Conservation (phyloP, 2,888 invertebrate species). For the Trachelus iudaicus region DNA sequence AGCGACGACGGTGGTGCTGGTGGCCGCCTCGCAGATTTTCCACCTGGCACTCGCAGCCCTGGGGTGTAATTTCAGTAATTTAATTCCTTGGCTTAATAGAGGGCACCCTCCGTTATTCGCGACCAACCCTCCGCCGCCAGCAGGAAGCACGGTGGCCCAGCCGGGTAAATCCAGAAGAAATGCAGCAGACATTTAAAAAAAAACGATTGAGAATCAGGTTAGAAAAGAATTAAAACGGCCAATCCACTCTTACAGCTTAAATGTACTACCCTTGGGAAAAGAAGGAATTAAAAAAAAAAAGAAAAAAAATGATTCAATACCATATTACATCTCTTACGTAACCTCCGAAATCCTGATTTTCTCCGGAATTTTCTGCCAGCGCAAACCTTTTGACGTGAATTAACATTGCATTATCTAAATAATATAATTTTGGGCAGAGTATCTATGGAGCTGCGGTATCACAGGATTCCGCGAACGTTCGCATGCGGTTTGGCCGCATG, state of each 20-base stretch:
- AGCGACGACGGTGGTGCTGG: constrained; percentile 21
- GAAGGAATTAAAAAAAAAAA: not conserved
- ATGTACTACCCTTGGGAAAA: not conserved
- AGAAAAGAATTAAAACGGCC: not conserved
- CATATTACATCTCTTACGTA: not conserved
- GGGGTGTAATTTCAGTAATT: constrained; percentile 52
- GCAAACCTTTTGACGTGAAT: not conserved
- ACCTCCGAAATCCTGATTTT: not conserved
- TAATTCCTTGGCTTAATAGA: constrained; percentile 47
- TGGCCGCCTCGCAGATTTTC: constrained; percentile 46
- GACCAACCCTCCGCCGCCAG: not conserved
- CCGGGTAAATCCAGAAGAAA: not conserved
- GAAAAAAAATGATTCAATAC: too few species aligned
- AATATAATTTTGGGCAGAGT: not conserved
- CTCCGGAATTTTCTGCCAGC: not conserved
- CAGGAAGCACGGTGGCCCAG: not conserved
- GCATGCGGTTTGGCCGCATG: not conserved
- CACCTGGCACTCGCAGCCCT: constrained; percentile 42
- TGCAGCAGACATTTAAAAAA: not conserved
- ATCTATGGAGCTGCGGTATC: not conserved
- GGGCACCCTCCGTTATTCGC: constrained; percentile 13
- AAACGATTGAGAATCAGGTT: not conserved
- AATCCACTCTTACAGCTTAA: not conserved
- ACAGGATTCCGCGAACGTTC: not conserved
- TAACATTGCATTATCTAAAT: not conserved